Evolutionary conservation across 2,888 invertebrate genomes (phyloP).

Genomic region (Gymnosoma rotundatum): DNA sequence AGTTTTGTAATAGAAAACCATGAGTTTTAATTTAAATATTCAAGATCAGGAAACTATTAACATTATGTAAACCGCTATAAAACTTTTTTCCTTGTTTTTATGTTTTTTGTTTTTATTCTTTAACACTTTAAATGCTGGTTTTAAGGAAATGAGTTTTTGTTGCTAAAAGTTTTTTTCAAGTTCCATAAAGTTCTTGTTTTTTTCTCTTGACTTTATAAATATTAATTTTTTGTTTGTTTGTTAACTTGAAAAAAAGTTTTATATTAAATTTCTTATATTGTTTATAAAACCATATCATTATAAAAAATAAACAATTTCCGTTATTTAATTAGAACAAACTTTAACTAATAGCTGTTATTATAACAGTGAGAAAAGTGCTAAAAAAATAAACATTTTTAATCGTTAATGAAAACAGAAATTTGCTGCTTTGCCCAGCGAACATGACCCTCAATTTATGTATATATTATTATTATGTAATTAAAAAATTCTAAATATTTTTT

Average conservation of each 20-base stretch:
- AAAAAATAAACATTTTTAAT: too few relatives aligned
- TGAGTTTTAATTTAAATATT: slow-evolving; percentile 35
- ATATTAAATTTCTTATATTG: too few relatives aligned
- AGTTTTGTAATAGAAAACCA: slow-evolving; percentile 9
- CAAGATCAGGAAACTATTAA: slow-evolving; percentile 64
- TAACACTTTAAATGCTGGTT: background rate
- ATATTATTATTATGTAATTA: too few relatives aligned
- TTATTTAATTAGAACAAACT: slow-evolving; percentile 50
- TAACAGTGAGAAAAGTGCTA: too few relatives aligned
- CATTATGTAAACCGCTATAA: slow-evolving; percentile 55
- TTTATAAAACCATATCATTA: background rate
- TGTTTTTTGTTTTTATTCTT: background rate
- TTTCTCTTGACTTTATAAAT: too few relatives aligned
- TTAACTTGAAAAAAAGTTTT: too few relatives aligned
- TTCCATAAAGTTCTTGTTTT: too few relatives aligned
- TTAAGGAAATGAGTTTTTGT: slow-evolving; percentile 41
- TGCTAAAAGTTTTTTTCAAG: background rate
- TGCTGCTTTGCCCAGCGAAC: too few relatives aligned
- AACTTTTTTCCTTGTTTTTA: background rate
- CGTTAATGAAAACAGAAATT: too few relatives aligned
- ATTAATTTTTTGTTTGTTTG: too few relatives aligned
- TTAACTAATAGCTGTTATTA: background rate
- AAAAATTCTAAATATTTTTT: too few relatives aligned
- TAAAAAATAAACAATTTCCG: slow-evolving; percentile 48
- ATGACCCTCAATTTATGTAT: too few relatives aligned